A percentile compares a stretch with the other conserved stretches of the same genome.
phyloP scores from a whole-genome alignment of 2,888 invertebrate genomes.

The Caenorhabditis uteleia region DNA sequence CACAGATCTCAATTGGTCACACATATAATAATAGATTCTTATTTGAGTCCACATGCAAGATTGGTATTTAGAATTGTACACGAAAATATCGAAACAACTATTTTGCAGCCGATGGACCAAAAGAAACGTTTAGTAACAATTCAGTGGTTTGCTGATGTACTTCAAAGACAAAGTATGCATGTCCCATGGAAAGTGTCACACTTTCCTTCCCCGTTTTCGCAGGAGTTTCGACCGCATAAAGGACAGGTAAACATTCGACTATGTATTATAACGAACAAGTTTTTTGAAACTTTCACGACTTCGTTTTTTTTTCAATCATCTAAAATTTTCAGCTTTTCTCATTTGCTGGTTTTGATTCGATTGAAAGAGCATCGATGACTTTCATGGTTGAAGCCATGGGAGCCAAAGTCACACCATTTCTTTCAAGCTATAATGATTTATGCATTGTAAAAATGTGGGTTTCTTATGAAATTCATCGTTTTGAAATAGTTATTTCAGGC shows the following conservation, averaged over 20 bases:
- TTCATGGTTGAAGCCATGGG: slow-evolving; percentile 86
- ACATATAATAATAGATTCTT: slow-evolving; percentile 30
- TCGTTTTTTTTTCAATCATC: not conserved
- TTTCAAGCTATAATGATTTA: slow-evolving; percentile 73
- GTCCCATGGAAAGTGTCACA: slow-evolving; percentile 94
- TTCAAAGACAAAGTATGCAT: slow-evolving; percentile 82
- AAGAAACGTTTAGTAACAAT: slow-evolving; percentile 79
- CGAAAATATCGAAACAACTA: not conserved
- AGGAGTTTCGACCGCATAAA: slow-evolving; percentile 70
- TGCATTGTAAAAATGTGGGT: slow-evolving; percentile 73
- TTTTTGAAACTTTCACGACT: slow-evolving; percentile 5
- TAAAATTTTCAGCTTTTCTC: slow-evolving; percentile 77
- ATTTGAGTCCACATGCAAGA: slow-evolving; percentile 12
- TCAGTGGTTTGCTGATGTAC: slow-evolving; percentile 89
- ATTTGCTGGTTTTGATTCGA: slow-evolving; percentile 86
- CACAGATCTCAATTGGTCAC: slow-evolving; percentile 8
- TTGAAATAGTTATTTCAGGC: slow-evolving; percentile 3
- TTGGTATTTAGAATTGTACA: not conserved
- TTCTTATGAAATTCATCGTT: not conserved
- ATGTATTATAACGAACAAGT: slow-evolving; percentile 8
- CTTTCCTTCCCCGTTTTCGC: slow-evolving; percentile 76
- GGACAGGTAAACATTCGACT: slow-evolving; percentile 70
- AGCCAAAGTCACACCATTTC: slow-evolving; percentile 79
- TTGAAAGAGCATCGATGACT: slow-evolving; percentile 82
- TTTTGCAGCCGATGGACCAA: slow-evolving; percentile 59